These are phyloP conservation scores for Empis livida DNA, from an alignment of 2,888 invertebrate genomes.

Conservation along the genomic window DNA sequence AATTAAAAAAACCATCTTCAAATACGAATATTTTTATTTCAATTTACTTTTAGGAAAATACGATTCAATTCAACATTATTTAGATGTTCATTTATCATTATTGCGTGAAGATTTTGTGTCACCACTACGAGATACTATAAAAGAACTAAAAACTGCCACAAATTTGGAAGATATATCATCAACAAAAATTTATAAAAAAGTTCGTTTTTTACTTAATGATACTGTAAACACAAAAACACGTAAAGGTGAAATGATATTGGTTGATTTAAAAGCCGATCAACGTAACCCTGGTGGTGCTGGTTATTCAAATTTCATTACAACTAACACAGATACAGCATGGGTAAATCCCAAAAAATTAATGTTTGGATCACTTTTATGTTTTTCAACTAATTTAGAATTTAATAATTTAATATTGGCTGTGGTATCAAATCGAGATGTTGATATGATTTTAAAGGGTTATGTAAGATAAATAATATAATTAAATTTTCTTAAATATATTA, in stretches of 20 bases:
- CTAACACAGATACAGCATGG: not conserved
- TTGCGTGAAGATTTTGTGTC: constrained; percentile 67
- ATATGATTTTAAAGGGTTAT: constrained; percentile 41
- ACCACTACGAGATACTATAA: constrained; percentile 46
- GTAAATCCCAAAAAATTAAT: constrained; percentile 18
- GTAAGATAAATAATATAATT: constrained; percentile 32
- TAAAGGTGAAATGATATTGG: constrained; percentile 21
- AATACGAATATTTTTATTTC: not conserved
- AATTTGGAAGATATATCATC: constrained; percentile 8
- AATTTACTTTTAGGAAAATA: constrained; percentile 41
- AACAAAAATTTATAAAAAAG: constrained; percentile 17
- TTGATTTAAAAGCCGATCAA: constrained; percentile 17
- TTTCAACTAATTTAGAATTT: constrained; percentile 54
- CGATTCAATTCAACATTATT: constrained; percentile 48
- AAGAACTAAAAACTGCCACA: constrained; percentile 10
- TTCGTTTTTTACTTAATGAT: constrained; percentile 22
- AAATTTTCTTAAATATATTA: not conserved
- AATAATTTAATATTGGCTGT: constrained; percentile 53
- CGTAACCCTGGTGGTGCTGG: not conserved
- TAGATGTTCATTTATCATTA: constrained; percentile 66
- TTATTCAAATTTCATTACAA: not conserved
- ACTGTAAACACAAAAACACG: constrained; percentile 15
- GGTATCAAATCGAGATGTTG: constrained; percentile 45
- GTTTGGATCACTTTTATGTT: constrained; percentile 54
- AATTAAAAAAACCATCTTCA: not conserved